Base-by-base conservation (phyloP, 2,113 vertebrate genomes). In the Litocranius walleri region DNA sequence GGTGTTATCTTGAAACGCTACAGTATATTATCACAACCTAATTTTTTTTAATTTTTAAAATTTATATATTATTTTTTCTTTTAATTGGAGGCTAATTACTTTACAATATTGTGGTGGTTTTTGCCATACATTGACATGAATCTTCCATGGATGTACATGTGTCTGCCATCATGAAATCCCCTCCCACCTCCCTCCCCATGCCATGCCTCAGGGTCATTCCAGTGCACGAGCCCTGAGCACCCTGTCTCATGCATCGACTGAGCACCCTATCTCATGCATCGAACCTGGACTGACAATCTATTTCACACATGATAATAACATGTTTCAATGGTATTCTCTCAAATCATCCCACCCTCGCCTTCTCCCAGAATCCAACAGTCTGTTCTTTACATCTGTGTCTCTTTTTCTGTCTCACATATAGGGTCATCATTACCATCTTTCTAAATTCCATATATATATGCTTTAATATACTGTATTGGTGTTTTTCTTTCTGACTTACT, bases 161-260 rank as follows among this genome's bases (percentile, higher is more conserved):
- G 16, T n/a, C 30, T 2, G 2, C 8, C 33, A 36, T 67, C 64
- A 17, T 67, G 1, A 67, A 5, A 1, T 4, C 7, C 3, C 33
- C 8, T 19, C 1, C 62, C 3, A 8, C 33, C 2, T 36, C 64
- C 33, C 17, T 67, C 4, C 16, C 17, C 17, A 67, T 36, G 33
- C 4, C 4, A 67, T 36, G 33, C 16, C 64, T 67, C 33, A 5
- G 33, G 16, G 33, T 19, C 62, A 9, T 67, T 16, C 64, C 64
- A 67, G 16, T 9, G 33, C 33, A 67, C 0, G 3, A 67, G 62
- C 16, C 64, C 64, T 67, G 64, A 67, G 64, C 17, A 19, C 64
- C 33, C 16, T 36, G 33, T 36, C 64, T 67, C 33, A 67, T 67
- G 64, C 33, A 21, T 67, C 1, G 0, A 15, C 64, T 67, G 64